phyloP scores from a whole-genome alignment of 2,888 invertebrate genomes.

The Cephus spinipes region DNA sequence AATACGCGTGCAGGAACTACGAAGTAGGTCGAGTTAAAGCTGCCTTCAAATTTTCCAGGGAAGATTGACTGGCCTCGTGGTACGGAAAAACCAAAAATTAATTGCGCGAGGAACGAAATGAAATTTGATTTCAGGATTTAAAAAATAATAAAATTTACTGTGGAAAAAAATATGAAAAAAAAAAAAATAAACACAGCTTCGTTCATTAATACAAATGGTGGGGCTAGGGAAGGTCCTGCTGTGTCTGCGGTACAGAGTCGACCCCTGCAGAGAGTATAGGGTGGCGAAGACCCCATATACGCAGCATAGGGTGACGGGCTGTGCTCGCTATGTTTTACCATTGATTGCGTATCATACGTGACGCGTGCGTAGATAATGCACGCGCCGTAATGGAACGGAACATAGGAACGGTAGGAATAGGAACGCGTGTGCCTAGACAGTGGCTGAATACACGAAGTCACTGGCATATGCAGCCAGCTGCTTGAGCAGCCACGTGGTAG shows the following conservation, averaged over 20 bases:
- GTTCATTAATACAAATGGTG: slow-evolving; percentile 50
- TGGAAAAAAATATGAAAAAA: background rate
- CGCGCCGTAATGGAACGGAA: slow-evolving; percentile 22
- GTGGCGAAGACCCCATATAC: background rate
- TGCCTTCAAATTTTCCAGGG: background rate
- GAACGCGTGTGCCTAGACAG: background rate
- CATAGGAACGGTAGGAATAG: background rate
- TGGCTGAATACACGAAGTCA: background rate
- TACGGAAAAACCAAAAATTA: background rate
- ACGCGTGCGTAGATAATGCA: slow-evolving; percentile 48
- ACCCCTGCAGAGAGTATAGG: slow-evolving; percentile 17
- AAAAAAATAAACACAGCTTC: slow-evolving; percentile 23
- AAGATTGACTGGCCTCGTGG: background rate
- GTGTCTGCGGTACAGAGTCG: background rate
- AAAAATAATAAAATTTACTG: background rate
- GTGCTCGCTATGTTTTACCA: slow-evolving; percentile 38
- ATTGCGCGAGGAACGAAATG: background rate
- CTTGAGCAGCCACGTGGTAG: background rate
- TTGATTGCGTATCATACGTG: slow-evolving; percentile 48
- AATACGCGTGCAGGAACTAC: background rate
- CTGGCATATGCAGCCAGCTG: background rate
- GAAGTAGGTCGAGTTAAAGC: background rate
- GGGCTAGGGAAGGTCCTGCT: slow-evolving; percentile 26
- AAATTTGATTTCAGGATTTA: background rate
- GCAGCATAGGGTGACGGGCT: background rate